Conservation (phyloP, 2,888 invertebrate genomes). For the Spodoptera littoralis region DNA sequence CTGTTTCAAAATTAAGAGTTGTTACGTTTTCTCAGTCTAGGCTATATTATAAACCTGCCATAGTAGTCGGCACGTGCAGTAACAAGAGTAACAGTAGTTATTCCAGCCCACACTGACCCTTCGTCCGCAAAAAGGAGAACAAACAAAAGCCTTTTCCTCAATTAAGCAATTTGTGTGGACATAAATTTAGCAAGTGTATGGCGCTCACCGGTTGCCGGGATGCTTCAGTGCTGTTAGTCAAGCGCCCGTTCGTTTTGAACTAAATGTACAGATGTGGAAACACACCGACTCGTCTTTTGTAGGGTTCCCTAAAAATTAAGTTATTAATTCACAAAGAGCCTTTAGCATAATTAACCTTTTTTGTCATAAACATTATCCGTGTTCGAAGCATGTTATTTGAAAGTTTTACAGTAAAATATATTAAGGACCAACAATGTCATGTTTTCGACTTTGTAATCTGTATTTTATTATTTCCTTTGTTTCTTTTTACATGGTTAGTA, state of each 20-base stretch:
- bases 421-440: no score
- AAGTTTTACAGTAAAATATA: no score
- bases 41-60: slow-evolving; percentile 58
- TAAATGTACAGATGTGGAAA: slow-evolving; percentile 36
- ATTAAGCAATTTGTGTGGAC: slow-evolving; percentile 77
- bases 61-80: slow-evolving; percentile 44
- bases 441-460: no score
- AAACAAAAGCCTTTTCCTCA: slow-evolving; percentile 75
- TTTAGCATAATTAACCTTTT: no score
- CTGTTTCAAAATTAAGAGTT: no score
- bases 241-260: slow-evolving; percentile 52
- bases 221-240: slow-evolving; percentile 55
- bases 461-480: no score
- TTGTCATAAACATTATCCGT: no score
- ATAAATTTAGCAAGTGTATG: slow-evolving; percentile 71
- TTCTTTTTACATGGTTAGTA: no score
- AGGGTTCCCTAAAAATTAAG: slow-evolving; percentile 29
- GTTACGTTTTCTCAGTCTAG: slow-evolving; percentile 13
- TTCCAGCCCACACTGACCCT: slow-evolving; percentile 53
- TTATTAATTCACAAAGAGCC: slow-evolving; percentile 9
- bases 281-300: slow-evolving; percentile 23
- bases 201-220: slow-evolving; percentile 60
- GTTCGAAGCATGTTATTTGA: no score
- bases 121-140: slow-evolving; percentile 65
- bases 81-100: slow-evolving; percentile 55